A percentile compares a stretch with the other conserved stretches of the same genome.
Evolutionary conservation across 2,888 invertebrate genomes (phyloP).

Genomic region (Galerucella nymphaeae): DNA sequence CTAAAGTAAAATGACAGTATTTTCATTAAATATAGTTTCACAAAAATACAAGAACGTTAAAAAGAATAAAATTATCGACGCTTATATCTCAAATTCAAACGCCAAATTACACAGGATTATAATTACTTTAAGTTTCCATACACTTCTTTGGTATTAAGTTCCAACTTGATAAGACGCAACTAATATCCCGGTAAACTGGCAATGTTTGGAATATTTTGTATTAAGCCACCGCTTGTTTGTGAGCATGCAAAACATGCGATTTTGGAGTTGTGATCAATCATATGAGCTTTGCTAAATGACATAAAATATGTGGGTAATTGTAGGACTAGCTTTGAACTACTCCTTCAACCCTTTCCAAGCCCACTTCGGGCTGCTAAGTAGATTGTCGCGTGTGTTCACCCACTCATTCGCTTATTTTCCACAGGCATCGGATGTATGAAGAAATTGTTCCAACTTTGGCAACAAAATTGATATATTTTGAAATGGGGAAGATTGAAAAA

Average conservation of each 20-base stretch:
- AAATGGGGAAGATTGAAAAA: neutral
- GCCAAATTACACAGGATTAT: neutral
- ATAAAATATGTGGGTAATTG: conserved; percentile 46
- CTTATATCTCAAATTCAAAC: neutral
- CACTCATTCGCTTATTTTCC: conserved; percentile 11
- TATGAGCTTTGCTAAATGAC: conserved; percentile 45
- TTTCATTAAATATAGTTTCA: too few species aligned
- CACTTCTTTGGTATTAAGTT: conserved; percentile 2
- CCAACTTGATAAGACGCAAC: neutral
- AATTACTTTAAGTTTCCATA: neutral
- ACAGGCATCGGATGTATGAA: conserved; percentile 25
- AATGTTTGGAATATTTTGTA: conserved; percentile 17
- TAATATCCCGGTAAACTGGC: conserved; percentile 2
- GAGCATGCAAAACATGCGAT: conserved; percentile 41
- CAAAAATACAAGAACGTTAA: too few species aligned
- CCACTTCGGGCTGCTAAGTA: conserved; percentile 38
- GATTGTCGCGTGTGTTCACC: conserved; percentile 41
- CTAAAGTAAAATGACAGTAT: too few species aligned
- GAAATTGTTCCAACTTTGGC: neutral
- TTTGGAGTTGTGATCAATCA: conserved; percentile 41
- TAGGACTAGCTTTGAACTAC: conserved; percentile 42
- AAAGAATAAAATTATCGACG: neutral
- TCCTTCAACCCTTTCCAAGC: conserved; percentile 7
- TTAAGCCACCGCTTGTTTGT: conserved; percentile 13
- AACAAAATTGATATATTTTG: neutral